Conservation (phyloP, 2,888 invertebrate species). For the Ectobius pallidus region DNA sequence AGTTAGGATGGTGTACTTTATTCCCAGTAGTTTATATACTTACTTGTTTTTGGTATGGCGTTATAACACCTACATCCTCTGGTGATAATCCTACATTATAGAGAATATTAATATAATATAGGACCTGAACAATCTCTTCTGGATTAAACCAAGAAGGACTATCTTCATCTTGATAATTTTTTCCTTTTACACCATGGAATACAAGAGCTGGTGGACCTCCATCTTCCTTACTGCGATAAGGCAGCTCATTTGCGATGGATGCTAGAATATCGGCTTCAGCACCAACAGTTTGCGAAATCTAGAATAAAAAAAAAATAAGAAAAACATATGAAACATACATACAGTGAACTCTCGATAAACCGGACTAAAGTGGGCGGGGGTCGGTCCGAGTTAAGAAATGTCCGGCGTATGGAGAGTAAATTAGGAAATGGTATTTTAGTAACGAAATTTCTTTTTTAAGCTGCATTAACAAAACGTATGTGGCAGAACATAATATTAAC, state of each 20-base stretch:
- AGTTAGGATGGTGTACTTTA: too few relatives aligned
- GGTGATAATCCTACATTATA: slow-evolving; percentile 67
- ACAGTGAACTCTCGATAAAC: too few relatives aligned
- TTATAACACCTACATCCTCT: slow-evolving; percentile 85
- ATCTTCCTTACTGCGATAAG: slow-evolving; percentile 45
- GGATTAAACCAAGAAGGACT: slow-evolving; percentile 92
- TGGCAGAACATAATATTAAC: too few relatives aligned
- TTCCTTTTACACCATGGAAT: slow-evolving; percentile 74
- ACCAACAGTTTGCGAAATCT: slow-evolving; percentile 55
- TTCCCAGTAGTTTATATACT: too few relatives aligned
- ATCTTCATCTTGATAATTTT: slow-evolving; percentile 65
- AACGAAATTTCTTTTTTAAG: neutral
- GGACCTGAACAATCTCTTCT: slow-evolving; percentile 74
- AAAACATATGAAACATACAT: slow-evolving; percentile 13
- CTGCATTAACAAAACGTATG: too few relatives aligned
- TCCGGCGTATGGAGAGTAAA: too few relatives aligned
- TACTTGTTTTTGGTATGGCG: slow-evolving; percentile 92
- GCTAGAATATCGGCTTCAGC: slow-evolving; percentile 54
- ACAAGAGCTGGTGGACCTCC: slow-evolving; percentile 63
- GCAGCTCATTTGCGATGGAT: slow-evolving; percentile 50
- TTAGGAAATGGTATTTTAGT: too few relatives aligned
- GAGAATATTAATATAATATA: slow-evolving; percentile 68
- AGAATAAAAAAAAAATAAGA: slow-evolving; percentile 37
- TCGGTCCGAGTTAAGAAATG: too few relatives aligned
- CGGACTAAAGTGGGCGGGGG: too few relatives aligned